Evolutionary conservation across 2,888 invertebrate species (phyloP), one percentile per base, ranked within the genome.

Genomic region (Clanis bilineata): DNA sequence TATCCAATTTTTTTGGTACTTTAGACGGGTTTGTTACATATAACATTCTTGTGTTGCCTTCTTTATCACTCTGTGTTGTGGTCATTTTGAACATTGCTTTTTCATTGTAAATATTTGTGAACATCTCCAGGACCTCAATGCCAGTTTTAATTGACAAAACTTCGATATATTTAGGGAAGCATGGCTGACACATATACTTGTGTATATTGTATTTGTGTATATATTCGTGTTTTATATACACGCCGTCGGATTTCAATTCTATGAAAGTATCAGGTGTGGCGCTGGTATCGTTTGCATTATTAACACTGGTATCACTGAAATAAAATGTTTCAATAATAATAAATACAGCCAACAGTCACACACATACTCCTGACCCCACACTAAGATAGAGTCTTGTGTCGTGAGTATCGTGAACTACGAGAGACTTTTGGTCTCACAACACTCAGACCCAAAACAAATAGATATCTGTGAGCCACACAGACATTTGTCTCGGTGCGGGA

Each of bases 51-150:
- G 79, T 79, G 56, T 77, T 72, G 3, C 79, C 78, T 60, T 80
- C 75, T 47, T 74, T 77, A 1, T 77, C 74, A 60, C 62, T 72
- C 32, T 79, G 77, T 4, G 79, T 80, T 1, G 79, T 77, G 0
- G 74, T 75, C 64, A 80, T 73, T 72, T 80, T 78, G 45, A 80
- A 79, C 80, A 80, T 80, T 0, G 76, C 77, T 47, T 76, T 76
- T 44, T 79, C 80, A 22, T 68, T 74, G 60, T 80, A 80, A 4
- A 80, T 66, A 44, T 72, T 76, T 0, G 74, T 68, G 10, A 80
- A 72, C 80, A 80, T 80, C 18, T 71, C 66, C 5, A 76, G 64
- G 2, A 74, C 72, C 18, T 80, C 72, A 28, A 69, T 69, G 6
- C 71, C 60, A 0, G 74, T 77, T 61, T 79, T 73, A 39, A 73